Conservation (phyloP, 2,797 vertebrate species). For the Myotis pilosus region DNA sequence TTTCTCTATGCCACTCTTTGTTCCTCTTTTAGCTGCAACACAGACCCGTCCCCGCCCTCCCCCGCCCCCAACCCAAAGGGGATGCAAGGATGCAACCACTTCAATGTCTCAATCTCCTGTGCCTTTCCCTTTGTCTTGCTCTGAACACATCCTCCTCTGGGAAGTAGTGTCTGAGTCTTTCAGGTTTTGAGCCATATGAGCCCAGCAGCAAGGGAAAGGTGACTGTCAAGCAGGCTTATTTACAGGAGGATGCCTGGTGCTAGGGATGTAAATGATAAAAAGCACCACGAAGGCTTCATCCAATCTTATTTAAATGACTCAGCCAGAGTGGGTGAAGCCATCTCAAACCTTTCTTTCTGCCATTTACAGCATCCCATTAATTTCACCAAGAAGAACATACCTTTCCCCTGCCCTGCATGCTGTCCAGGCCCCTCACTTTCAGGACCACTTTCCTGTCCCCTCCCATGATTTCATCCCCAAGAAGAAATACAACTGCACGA, state of each 20-base stretch:
- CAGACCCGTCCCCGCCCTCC: neutral
- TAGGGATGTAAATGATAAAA: neutral
- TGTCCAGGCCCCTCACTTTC: neutral
- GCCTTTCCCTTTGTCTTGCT: neutral
- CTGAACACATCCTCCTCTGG: neutral
- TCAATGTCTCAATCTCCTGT: neutral
- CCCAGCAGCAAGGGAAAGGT: neutral
- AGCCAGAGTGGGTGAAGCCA: neutral
- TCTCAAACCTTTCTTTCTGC: neutral
- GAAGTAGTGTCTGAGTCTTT: neutral
- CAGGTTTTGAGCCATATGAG: neutral
- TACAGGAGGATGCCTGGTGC: neutral
- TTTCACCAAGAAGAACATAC: neutral
- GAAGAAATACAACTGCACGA: neutral
- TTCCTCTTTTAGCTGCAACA: neutral
- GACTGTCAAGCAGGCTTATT: neutral
- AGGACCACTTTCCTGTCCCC: neutral
- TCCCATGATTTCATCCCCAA: neutral
- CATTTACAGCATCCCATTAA: neutral
- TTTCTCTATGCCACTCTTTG: slow-evolving; percentile 1
- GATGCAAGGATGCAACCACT: neutral
- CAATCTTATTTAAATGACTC: slow-evolving; percentile 54
- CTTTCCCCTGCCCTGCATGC: neutral
- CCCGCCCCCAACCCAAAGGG: neutral
- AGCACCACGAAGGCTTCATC: neutral